A percentile compares a stretch with the other conserved stretches of the same genome.
phyloP scores from a whole-genome alignment of 2,797 vertebrate genomes.

The Balearica regulorum region DNA sequence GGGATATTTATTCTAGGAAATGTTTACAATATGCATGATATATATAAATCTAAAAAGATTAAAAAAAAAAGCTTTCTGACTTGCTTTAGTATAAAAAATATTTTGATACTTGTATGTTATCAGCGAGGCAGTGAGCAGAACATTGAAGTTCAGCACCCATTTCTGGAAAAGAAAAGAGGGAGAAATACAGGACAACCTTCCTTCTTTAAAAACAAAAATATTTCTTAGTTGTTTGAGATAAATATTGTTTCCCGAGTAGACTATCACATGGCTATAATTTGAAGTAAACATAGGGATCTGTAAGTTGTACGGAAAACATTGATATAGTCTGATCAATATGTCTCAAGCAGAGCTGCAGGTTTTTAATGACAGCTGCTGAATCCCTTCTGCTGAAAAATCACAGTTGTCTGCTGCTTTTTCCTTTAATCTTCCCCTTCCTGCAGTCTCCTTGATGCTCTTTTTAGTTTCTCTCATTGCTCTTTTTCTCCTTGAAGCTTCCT shows the following conservation, averaged over 20 bases:
- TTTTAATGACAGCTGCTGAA: conserved; percentile 37
- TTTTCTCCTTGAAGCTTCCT: conserved; percentile 21
- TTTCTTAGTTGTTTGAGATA: not conserved
- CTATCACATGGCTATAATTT: not conserved
- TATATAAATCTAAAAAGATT: not conserved
- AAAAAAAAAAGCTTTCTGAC: not conserved
- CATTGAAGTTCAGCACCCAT: not conserved
- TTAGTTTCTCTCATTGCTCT: not conserved
- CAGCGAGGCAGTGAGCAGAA: not conserved
- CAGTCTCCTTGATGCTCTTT: not conserved
- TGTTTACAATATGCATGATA: not conserved
- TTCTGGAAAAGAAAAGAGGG: not conserved
- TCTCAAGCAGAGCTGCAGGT: not conserved
- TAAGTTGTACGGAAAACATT: not conserved
- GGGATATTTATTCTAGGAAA: not conserved
- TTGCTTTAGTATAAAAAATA: not conserved
- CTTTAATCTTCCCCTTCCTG: conserved; percentile 34
- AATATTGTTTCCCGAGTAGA: not conserved
- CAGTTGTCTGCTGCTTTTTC: not conserved
- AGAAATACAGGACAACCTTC: not conserved
- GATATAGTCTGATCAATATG: conserved; percentile 7
- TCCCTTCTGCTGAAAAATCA: conserved; percentile 33
- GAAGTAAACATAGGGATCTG: not conserved
- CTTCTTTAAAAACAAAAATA: not conserved
- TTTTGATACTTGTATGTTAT: not conserved